These are phyloP conservation scores for Xiphias gladius DNA, from an alignment of 2,113 vertebrate species.

Conservation along the genomic window DNA sequence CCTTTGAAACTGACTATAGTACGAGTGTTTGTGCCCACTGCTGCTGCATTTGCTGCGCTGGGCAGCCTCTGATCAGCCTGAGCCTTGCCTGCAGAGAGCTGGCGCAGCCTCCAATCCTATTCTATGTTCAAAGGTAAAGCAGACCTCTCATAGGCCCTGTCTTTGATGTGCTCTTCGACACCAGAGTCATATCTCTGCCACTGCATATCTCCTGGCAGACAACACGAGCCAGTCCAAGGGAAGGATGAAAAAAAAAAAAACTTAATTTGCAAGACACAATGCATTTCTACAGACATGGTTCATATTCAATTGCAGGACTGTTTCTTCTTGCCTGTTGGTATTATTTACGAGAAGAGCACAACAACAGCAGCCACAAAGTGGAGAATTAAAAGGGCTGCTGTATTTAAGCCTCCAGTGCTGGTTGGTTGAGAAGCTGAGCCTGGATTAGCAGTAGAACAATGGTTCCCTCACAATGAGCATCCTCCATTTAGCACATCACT, in stretches of 20 bases:
- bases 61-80: conserved; percentile 85
- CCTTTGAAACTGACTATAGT: conserved; percentile 78
- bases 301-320: conserved; percentile 66
- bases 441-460: conserved; percentile 80
- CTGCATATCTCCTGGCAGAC: conserved; percentile 86
- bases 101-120: conserved; percentile 87
- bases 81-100: conserved; percentile 88
- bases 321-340: conserved; percentile 70
- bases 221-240: conserved; percentile 79
- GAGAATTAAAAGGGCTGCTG: conserved; percentile 76
- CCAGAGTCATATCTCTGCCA: conserved; percentile 88
- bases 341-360: conserved; percentile 74
- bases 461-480: conserved; percentile 74
- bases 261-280: conserved; percentile 89
- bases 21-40: conserved; percentile 81
- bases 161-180: conserved; percentile 92
- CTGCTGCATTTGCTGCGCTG: conserved; percentile 79
- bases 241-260: conserved; percentile 72
- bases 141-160: conserved; percentile 83
- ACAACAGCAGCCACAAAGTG: conserved; percentile 71
- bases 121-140: conserved; percentile 90
- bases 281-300: conserved; percentile 76
- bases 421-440: conserved; percentile 76
- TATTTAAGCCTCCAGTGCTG: conserved; percentile 75
- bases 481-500: conserved; percentile 72